Conservation (phyloP, 2,888 invertebrate genomes). For the Conus canariensis region DNA sequence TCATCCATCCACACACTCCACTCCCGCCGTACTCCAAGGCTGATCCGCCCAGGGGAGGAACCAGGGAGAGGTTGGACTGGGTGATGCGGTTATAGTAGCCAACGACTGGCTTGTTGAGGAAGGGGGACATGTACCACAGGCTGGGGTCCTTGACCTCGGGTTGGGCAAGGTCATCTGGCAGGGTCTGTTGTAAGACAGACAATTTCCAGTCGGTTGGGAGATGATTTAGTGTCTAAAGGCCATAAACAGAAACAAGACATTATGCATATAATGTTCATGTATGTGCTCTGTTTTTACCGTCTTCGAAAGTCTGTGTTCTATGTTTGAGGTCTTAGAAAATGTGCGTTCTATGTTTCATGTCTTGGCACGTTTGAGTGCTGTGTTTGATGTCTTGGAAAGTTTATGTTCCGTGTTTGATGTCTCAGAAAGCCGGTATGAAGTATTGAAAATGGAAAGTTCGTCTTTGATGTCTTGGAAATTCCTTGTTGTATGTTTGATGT, state of each 20-base stretch:
- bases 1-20: neutral
- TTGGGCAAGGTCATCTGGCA: neutral
- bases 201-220: neutral
- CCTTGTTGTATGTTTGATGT: no score
- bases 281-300: neutral
- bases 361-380: neutral
- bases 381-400: no score
- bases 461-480: no score
- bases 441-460: no score
- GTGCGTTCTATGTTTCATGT: neutral
- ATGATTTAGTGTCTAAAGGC: neutral
- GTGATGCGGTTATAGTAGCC: constrained; percentile 32
- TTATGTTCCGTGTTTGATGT: no score
- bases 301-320: no score
- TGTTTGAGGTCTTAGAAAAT: neutral
- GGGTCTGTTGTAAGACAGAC: neutral
- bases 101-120: constrained; percentile 25
- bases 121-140: constrained; percentile 23
- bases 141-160: neutral
- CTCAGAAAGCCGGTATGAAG: no score
- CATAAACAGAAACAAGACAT: neutral
- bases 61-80: constrained; percentile 26
- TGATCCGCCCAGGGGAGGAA: neutral
- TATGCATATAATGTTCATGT: no score
- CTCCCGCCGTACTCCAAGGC: neutral